phyloP scores from a whole-genome alignment of 2,797 vertebrate species.

The Pseudotriccus pelzelni region DNA sequence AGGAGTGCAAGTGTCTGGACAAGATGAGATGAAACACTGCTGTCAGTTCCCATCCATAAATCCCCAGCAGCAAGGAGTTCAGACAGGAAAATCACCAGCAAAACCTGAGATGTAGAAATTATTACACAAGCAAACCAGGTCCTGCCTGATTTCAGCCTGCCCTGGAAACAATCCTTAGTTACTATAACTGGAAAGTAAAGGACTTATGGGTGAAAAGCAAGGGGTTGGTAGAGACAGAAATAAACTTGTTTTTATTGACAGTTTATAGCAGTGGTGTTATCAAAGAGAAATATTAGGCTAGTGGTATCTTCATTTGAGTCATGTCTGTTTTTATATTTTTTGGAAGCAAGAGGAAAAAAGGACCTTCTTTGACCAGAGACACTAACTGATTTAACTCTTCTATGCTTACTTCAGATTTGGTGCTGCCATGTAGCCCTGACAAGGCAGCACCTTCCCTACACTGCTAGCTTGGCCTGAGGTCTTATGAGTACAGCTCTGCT shows the following conservation, averaged over 20 bases:
- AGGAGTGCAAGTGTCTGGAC: not conserved
- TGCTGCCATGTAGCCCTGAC: not conserved
- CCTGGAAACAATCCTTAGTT: conserved; percentile 36
- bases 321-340: conserved; percentile 45
- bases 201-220: not conserved
- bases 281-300: conserved; percentile 65
- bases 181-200: conserved; percentile 48
- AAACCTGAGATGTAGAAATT: not conserved
- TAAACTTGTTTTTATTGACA: conserved; percentile 51
- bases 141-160: not conserved
- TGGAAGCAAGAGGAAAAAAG: conserved; percentile 42
- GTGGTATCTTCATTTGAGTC: conserved; percentile 64
- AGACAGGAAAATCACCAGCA: conserved; percentile 10
- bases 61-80: not conserved
- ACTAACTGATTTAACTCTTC: conserved; percentile 10
- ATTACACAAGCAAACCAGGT: conserved; percentile 20
- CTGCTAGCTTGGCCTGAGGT: not conserved
- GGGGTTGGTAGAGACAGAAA: conserved; percentile 38
- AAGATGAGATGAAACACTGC: not conserved
- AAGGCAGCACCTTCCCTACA: not conserved
- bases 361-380: conserved; percentile 10
- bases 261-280: conserved; percentile 52
- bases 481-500: not conserved
- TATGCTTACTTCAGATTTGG: not conserved
- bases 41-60: not conserved